Evolutionary conservation across 2,113 vertebrate genomes (phyloP).

Genomic region (Etia nguti): DNA sequence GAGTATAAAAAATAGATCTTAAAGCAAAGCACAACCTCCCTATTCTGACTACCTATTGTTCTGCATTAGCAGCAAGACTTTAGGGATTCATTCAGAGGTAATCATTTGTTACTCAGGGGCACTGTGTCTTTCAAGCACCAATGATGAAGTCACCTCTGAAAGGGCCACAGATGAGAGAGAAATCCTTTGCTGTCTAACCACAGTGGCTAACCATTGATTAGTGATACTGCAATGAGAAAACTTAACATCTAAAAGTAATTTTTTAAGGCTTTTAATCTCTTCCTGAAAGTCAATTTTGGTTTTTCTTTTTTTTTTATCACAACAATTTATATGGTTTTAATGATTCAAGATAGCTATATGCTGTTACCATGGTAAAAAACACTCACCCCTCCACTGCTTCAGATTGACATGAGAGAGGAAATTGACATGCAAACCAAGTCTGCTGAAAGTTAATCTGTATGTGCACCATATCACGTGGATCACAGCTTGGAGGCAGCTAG

Average conservation of each 20-base stretch:
- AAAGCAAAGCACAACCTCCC: slow-evolving; percentile 58
- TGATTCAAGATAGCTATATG: background rate
- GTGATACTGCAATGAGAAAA: slow-evolving; percentile 37
- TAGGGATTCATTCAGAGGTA: slow-evolving; percentile 82
- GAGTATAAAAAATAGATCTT: slow-evolving; percentile 78
- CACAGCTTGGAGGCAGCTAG: slow-evolving; percentile 59
- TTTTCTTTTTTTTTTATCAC: background rate
- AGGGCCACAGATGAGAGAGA: slow-evolving; percentile 75
- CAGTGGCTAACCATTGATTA: slow-evolving; percentile 60
- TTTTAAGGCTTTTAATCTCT: slow-evolving; percentile 31
- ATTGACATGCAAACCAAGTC: slow-evolving; percentile 55
- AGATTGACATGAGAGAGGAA: slow-evolving; percentile 41
- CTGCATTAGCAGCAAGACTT: slow-evolving; percentile 70
- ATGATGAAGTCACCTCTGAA: slow-evolving; percentile 84
- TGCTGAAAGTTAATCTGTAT: slow-evolving; percentile 63
- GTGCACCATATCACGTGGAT: slow-evolving; percentile 59
- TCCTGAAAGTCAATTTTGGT: background rate
- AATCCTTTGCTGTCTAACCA: slow-evolving; percentile 68
- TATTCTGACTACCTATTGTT: slow-evolving; percentile 77
- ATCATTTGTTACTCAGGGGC: slow-evolving; percentile 81
- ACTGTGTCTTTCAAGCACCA: slow-evolving; percentile 75
- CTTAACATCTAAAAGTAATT: slow-evolving; percentile 47
- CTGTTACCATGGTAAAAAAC: background rate
- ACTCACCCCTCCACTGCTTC: slow-evolving; percentile 6
- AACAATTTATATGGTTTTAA: background rate